Conservation (phyloP, 2,888 invertebrate genomes). For the Troilus luridus region DNA sequence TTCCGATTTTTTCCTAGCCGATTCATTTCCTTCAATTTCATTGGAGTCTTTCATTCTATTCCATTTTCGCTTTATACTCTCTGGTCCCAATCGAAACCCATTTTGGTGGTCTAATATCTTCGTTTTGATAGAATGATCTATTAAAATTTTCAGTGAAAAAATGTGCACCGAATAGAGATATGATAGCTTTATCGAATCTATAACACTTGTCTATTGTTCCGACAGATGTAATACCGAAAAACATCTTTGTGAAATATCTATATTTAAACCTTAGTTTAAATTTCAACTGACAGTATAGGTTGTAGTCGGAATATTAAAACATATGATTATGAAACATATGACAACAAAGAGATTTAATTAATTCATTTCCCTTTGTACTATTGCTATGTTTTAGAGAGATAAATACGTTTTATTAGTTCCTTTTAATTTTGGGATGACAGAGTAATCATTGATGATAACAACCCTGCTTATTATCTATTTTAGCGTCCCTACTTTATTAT, state of each 20-base stretch:
- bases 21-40: constrained; percentile 66
- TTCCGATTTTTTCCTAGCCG: constrained; percentile 73
- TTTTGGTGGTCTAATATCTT: constrained; percentile 70
- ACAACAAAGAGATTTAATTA: no score
- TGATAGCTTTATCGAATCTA: constrained; percentile 18
- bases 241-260: neutral
- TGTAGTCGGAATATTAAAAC: neutral
- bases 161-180: neutral
- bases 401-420: no score
- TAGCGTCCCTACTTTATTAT: no score
- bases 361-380: no score
- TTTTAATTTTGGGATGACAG: no score
- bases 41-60: constrained; percentile 74
- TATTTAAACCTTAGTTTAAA: constrained; percentile 3
- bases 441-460: no score
- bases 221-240: neutral
- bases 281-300: neutral
- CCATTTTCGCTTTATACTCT: constrained; percentile 75
- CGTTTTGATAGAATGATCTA: constrained; percentile 63
- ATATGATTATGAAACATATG: neutral
- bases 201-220: constrained; percentile 15
- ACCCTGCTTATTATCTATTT: no score
- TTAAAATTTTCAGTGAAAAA: constrained; percentile 52
- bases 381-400: no score
- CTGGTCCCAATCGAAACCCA: constrained; percentile 93